These are phyloP conservation scores for Pyrrhosoma nymphula DNA, from an alignment of 2,888 invertebrate genomes.

Conservation along the genomic window DNA sequence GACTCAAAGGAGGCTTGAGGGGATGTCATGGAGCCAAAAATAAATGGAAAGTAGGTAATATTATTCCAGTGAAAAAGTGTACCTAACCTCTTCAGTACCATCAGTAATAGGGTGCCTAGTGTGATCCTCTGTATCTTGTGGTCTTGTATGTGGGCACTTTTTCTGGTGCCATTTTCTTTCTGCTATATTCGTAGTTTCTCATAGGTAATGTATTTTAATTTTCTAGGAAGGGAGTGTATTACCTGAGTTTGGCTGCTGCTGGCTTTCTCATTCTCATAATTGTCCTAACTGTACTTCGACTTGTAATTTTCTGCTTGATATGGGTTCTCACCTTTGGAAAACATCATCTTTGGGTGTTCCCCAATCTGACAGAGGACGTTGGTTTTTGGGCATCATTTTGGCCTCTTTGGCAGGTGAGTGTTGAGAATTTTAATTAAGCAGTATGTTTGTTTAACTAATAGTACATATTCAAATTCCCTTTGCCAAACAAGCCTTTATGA, in stretches of 20 bases:
- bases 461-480: too few species aligned
- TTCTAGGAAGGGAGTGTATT: conserved; percentile 94
- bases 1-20: too few species aligned
- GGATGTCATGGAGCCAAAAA: too few species aligned
- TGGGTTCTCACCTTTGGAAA: conserved; percentile 93
- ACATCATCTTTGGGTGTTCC: conserved; percentile 98
- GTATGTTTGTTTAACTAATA: too few species aligned
- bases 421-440: neutral
- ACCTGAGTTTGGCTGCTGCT: conserved; percentile 96
- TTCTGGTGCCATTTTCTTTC: too few species aligned
- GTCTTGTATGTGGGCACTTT: too few species aligned
- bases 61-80: too few species aligned
- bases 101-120: too few species aligned
- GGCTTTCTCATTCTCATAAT: conserved; percentile 97
- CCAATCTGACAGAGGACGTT: conserved; percentile 99
- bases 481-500: neutral
- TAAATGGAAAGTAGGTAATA: too few species aligned
- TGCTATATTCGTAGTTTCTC: neutral
- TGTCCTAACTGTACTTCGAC: conserved; percentile 91
- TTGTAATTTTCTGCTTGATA: conserved; percentile 94
- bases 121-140: too few species aligned
- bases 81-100: too few species aligned
- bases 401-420: conserved; percentile 92
- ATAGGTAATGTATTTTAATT: conserved; percentile 23
- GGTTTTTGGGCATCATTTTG: conserved; percentile 99